Evolutionary conservation across 2,888 invertebrate genomes (phyloP).

Genomic region (Siphlonurus alternatus): DNA sequence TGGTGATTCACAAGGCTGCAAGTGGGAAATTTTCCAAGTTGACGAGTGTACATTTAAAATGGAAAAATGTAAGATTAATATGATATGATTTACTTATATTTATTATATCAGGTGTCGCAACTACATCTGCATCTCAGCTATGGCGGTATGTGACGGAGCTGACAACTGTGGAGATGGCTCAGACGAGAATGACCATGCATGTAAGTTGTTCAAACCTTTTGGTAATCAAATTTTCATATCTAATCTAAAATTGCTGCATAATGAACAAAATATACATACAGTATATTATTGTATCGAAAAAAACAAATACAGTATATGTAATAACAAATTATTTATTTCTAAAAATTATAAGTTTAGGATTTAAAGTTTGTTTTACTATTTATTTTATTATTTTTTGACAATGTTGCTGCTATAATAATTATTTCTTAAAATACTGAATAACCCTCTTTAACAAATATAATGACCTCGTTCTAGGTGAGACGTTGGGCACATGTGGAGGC

Average conservation of each 20-base stretch:
- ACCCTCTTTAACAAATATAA: too few species aligned
- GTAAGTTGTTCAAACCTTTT: constrained; percentile 11
- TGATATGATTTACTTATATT: too few species aligned
- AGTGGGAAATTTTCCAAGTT: too few species aligned
- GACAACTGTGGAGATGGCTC: constrained; percentile 36
- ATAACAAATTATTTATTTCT: too few species aligned
- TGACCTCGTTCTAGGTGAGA: constrained; percentile 12
- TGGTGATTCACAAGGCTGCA: too few species aligned
- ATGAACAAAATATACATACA: neutral
- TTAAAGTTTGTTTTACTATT: too few species aligned
- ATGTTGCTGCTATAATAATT: too few species aligned
- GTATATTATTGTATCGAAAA: neutral
- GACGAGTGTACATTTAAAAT: too few species aligned
- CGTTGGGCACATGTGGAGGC: constrained; percentile 6
- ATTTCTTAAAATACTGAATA: too few species aligned
- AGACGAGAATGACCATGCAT: constrained; percentile 22
- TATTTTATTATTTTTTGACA: too few species aligned
- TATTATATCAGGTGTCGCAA: constrained; percentile 28
- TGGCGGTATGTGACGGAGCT: constrained; percentile 37
- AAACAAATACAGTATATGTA: neutral
- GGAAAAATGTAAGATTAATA: too few species aligned
- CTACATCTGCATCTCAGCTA: constrained; percentile 36
- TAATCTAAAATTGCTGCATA: neutral
- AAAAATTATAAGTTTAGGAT: neutral
- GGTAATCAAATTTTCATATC: neutral